Conservation (phyloP, 2,888 invertebrate species). For the Philopedon plagiatum region DNA sequence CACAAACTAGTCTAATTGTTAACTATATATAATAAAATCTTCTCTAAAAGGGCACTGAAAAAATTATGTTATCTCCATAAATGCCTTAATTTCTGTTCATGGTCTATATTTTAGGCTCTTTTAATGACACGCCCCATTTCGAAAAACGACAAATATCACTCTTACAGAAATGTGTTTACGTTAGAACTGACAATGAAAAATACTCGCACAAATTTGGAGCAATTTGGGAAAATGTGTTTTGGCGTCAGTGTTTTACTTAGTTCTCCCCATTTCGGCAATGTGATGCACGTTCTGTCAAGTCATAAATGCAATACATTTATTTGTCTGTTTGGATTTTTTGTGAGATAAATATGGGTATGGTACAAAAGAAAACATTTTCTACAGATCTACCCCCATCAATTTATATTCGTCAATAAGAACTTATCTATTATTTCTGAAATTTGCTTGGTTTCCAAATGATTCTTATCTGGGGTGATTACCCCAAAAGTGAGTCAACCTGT, state of each 20-base stretch:
- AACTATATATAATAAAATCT: too few relatives aligned
- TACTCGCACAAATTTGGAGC: constrained; percentile 21
- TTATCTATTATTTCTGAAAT: too few relatives aligned
- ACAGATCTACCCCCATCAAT: too few relatives aligned
- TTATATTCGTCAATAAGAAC: too few relatives aligned
- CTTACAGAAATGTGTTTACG: constrained; percentile 22
- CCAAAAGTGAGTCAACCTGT: too few relatives aligned
- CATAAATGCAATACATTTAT: constrained; percentile 11
- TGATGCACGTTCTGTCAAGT: constrained; percentile 1
- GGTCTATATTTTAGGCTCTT: neutral
- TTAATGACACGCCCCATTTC: neutral
- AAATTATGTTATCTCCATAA: too few relatives aligned
- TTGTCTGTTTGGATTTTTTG: neutral
- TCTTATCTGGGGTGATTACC: too few relatives aligned
- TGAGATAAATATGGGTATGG: neutral
- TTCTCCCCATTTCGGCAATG: constrained; percentile 12
- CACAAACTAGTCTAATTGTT: too few relatives aligned
- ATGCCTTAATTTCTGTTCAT: too few relatives aligned
- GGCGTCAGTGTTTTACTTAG: constrained; percentile 30
- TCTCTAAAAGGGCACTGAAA: too few relatives aligned
- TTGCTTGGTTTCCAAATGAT: too few relatives aligned
- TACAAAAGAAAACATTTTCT: too few relatives aligned
- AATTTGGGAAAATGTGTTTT: constrained; percentile 26
- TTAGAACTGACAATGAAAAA: constrained; percentile 22
- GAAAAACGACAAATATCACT: constrained; percentile 27